Conservation (phyloP, 2,113 vertebrate genomes). For the Cephalopterus ornatus region DNA sequence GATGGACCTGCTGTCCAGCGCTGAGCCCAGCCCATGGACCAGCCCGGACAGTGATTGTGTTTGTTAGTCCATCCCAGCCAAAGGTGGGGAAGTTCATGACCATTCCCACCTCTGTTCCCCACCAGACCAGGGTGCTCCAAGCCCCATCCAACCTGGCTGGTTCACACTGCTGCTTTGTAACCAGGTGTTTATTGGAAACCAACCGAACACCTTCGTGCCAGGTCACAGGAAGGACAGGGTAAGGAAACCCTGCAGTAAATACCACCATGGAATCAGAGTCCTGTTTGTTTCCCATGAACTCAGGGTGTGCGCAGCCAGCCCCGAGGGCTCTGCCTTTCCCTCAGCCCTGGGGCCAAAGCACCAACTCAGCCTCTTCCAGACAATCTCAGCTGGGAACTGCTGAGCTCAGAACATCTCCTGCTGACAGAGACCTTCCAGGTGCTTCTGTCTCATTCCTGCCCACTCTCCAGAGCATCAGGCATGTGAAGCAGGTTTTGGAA, state of each 20-base stretch:
- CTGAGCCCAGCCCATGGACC: neutral
- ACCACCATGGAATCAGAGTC: constrained; percentile 42
- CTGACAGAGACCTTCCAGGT: neutral
- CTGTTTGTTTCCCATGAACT: constrained; percentile 41
- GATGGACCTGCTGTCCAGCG: neutral
- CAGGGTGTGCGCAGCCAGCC: constrained; percentile 8
- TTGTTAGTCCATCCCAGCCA: rapidly evolving
- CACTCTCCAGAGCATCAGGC: neutral
- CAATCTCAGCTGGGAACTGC: constrained; percentile 9
- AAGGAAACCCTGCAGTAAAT: constrained; percentile 5
- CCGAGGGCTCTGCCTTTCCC: neutral
- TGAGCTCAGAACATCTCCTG: neutral
- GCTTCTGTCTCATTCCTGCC: neutral
- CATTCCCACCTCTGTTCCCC: neutral
- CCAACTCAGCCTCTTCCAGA: neutral
- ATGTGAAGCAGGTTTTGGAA: neutral
- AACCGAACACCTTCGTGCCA: neutral
- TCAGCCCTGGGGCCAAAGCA: neutral
- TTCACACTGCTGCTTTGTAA: neutral
- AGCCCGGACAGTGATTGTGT: neutral
- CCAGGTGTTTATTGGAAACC: neutral
- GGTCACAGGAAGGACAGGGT: neutral
- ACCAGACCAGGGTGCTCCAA: neutral
- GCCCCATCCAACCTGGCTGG: neutral
- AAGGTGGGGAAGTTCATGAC: rapidly evolving